Evolutionary conservation across 2,888 invertebrate genomes (phyloP).

Genomic region (Myopa testacea): DNA sequence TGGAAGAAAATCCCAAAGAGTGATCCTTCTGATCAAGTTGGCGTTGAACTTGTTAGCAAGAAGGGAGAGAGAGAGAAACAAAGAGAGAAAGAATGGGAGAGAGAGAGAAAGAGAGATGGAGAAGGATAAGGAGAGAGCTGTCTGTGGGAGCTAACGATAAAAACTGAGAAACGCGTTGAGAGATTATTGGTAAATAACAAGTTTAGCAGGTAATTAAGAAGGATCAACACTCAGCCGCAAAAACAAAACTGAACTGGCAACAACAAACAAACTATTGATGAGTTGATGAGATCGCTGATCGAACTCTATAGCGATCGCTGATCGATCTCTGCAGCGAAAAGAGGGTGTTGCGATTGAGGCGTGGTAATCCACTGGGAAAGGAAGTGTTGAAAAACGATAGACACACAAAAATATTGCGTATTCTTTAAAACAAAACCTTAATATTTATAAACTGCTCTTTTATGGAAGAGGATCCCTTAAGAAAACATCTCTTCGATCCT

Average conservation of each 20-base stretch:
- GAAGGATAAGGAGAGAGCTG: not conserved
- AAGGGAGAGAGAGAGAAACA: conserved; percentile 6
- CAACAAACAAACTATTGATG: conserved; percentile 11
- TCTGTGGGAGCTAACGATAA: not conserved
- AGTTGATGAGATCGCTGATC: conserved; percentile 14
- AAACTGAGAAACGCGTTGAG: not conserved
- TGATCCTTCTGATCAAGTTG: not conserved
- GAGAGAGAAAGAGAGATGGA: not conserved
- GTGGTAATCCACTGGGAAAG: conserved; percentile 1
- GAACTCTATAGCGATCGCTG: not conserved
- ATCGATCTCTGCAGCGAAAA: no score
- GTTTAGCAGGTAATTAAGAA: conserved; percentile 24
- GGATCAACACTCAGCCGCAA: conserved; percentile 33
- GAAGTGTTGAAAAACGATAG: not conserved
- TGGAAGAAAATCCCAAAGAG: not conserved
- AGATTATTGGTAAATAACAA: conserved; percentile 25
- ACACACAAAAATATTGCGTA: not conserved
- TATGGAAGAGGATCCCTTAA: no score
- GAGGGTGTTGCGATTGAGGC: not conserved
- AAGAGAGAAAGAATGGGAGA: not conserved
- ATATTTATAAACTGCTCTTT: no score
- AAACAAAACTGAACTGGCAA: conserved; percentile 19
- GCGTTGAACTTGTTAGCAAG: not conserved
- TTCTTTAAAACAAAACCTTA: no score
- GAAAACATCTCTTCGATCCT: no score